Base-by-base conservation (phyloP, 2,113 vertebrate genomes). In the Marmota flaviventris region DNA sequence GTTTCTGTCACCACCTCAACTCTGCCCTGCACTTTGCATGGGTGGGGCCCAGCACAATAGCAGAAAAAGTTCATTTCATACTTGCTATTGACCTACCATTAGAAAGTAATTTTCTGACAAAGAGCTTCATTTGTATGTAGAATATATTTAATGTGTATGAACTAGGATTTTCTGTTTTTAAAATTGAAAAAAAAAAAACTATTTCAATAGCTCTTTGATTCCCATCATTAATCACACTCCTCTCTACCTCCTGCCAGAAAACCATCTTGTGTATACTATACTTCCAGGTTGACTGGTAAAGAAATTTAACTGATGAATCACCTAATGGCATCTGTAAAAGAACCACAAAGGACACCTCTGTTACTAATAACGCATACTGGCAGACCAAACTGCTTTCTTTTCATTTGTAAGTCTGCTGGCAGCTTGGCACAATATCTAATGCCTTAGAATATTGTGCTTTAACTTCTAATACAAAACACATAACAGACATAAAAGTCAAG, bases 251-350 rank as follows among this genome's bases (percentile, higher is more conserved):
- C 18, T 87, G 34, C 45, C 27, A 70, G 78, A 83, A 97, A 91
- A 72, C 20, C 27, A 89, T 45, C 9, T 82, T 45, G 29, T 56
- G 20, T 53, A 76, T 42, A 37, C n/a, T 65, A 4, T 29, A 72
- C 48, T 91, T 93, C 69, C 9, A 84, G 37, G 45, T 53, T 92
- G 65, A 84, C n/a, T 97, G 34, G 45, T 63, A 92, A 94, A 94
- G 83, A 69, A 79, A 95, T 94, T 72, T 32, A 93, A 87, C 42
- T 89, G 85, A 94, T 45, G 63, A 96, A 34, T 92, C 63, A 83
- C 65, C 48, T 91, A 89, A 67, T 92, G 12, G 18, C 77, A 12
- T 45, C 17, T 87, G 11, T 20, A 42, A 95, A 93, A 73, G 24
- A 85, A 85, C 70, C 65, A 93, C 34, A 90, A 94, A 90, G 12